A percentile compares a stretch with the other conserved stretches of the same genome.
phyloP scores from a whole-genome alignment of 2,113 vertebrate genomes.

The Tursiops truncatus region DNA sequence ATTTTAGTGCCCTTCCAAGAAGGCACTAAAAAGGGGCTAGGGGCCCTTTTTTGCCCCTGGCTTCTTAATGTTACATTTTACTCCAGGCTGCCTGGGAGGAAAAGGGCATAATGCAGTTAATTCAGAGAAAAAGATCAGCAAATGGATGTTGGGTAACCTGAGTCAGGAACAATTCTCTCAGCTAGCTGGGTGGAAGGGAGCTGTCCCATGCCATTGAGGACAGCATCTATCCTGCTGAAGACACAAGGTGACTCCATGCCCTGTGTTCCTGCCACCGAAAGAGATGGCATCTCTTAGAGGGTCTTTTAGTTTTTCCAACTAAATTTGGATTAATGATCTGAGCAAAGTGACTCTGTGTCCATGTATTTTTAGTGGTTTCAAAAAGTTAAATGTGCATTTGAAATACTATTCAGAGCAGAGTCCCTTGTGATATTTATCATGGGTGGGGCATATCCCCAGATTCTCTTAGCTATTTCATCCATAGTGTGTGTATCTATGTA shows the following conservation, averaged over 20 bases:
- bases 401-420: conserved; percentile 34
- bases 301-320: neutral
- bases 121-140: neutral
- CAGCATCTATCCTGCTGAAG: neutral
- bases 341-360: conserved; percentile 36
- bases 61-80: neutral
- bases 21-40: too few relatives aligned
- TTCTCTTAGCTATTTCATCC: neutral
- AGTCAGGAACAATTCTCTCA: neutral
- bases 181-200: neutral
- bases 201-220: neutral
- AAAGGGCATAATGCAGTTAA: neutral
- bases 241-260: neutral
- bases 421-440: conserved; percentile 42
- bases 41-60: neutral
- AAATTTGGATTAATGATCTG: neutral
- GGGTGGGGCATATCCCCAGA: neutral
- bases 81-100: neutral
- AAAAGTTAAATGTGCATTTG: conserved; percentile 46
- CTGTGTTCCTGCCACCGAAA: neutral
- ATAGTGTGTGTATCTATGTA: neutral
- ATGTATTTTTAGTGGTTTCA: neutral
- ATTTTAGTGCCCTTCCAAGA: neutral
- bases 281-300: neutral
- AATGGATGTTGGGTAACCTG: neutral